phyloP scores from a whole-genome alignment of 1,140 invertebrate species.

The Macrobrachium nipponense region DNA sequence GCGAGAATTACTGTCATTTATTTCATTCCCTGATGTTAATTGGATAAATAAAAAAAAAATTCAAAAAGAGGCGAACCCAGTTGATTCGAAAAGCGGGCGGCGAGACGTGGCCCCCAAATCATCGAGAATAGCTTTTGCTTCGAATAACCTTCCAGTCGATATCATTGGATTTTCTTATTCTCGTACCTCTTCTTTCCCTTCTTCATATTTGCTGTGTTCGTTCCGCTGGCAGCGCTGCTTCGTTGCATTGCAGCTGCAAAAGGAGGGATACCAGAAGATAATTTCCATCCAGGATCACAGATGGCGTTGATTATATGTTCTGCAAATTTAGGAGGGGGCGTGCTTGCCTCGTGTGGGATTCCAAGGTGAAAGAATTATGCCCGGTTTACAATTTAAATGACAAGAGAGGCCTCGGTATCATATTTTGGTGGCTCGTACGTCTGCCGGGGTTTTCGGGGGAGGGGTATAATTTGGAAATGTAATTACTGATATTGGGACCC shows the following conservation, averaged over 20 bases:
- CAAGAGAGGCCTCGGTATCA: constrained; percentile 30
- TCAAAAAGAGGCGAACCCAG: too few species aligned
- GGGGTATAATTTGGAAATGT: constrained; percentile 40
- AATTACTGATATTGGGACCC: constrained; percentile 16
- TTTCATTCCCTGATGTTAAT: too few species aligned
- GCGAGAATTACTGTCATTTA: too few species aligned
- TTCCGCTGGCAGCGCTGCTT: too few species aligned
- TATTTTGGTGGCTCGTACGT: constrained; percentile 45
- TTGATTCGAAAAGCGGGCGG: too few species aligned
- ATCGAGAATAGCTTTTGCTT: too few species aligned
- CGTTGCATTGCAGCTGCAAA: background rate
- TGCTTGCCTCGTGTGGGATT: constrained; percentile 54
- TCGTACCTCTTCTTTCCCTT: background rate
- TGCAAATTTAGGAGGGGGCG: constrained; percentile 58
- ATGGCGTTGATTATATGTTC: constrained; percentile 60
- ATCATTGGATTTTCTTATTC: too few species aligned
- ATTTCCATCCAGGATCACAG: constrained; percentile 57
- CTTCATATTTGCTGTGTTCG: background rate
- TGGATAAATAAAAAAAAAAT: too few species aligned
- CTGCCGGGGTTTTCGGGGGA: constrained; percentile 20
- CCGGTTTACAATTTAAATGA: constrained; percentile 60
- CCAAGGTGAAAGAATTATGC: constrained; percentile 52
- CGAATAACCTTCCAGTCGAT: too few species aligned
- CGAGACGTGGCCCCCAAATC: too few species aligned
- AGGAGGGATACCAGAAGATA: constrained; percentile 48